Conservation (phyloP, 2,113 vertebrate species). For the Pica pica region DNA sequence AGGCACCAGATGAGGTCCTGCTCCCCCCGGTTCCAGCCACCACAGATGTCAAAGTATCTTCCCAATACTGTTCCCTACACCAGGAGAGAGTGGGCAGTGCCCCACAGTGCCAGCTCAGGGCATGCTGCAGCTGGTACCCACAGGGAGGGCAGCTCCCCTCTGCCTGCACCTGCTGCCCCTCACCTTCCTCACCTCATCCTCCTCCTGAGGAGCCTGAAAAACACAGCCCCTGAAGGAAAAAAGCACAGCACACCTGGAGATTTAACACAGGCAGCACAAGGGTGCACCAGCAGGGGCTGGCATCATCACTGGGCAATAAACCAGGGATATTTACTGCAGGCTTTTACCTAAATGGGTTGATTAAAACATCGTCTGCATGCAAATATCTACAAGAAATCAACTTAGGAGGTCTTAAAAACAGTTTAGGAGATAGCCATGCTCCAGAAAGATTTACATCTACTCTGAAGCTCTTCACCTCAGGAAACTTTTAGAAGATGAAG, state of each 20-base stretch:
- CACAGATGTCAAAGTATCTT: background rate
- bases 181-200: background rate
- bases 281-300: rapidly evolving
- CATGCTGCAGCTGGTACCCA: background rate
- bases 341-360: background rate
- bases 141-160: background rate
- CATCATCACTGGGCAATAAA: background rate
- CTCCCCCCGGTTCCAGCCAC: rapidly evolving
- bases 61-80: background rate
- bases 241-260: background rate
- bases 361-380: rapidly evolving
- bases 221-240: background rate
- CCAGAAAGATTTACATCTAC: background rate
- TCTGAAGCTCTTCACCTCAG: background rate
- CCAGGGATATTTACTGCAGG: background rate
- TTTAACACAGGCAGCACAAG: background rate
- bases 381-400: background rate
- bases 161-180: background rate
- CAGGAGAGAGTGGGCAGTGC: background rate
- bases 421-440: background rate
- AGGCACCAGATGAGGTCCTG: background rate
- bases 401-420: background rate
- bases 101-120: background rate
- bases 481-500: background rate
- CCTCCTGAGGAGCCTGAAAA: background rate